These are phyloP conservation scores for Dicrurus megarhynchus DNA, from an alignment of 2,113 vertebrate genomes.

Conservation along the genomic window DNA sequence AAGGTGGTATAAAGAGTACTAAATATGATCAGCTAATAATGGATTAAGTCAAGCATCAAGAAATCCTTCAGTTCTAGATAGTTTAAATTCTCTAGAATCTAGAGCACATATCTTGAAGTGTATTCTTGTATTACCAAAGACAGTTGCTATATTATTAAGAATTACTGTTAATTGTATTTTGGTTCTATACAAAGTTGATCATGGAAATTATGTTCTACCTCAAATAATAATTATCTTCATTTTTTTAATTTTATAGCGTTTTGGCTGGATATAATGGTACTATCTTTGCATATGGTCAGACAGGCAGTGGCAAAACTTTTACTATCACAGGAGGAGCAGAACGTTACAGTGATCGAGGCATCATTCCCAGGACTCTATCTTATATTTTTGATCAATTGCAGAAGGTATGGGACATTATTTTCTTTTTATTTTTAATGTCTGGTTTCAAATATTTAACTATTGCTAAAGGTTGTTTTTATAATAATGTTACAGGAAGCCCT, in stretches of 20 bases:
- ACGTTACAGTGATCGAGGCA: slow-evolving; percentile 86
- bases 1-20: not conserved
- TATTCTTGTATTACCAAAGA: not conserved
- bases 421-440: not conserved
- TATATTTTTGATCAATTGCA: slow-evolving; percentile 85
- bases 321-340: slow-evolving; percentile 95
- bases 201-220: not conserved
- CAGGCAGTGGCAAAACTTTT: slow-evolving; percentile 96
- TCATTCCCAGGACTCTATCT: slow-evolving; percentile 91
- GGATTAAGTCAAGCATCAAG: not conserved
- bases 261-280: slow-evolving; percentile 93
- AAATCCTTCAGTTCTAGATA: not conserved
- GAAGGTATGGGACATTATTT: slow-evolving; percentile 68
- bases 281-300: slow-evolving; percentile 96
- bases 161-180: not conserved
- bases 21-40: not conserved
- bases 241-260: slow-evolving; percentile 70
- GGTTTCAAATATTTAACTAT: not conserved
- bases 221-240: not conserved
- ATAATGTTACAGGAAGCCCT: not conserved
- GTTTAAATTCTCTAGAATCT: not conserved
- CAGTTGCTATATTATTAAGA: not conserved
- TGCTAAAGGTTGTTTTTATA: not conserved
- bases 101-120: not conserved
- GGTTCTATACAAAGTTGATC: not conserved